A percentile compares a stretch with the other conserved stretches of the same genome.
phyloP scores from a whole-genome alignment of 2,888 invertebrate species.

The Asteroscopus sphinx region DNA sequence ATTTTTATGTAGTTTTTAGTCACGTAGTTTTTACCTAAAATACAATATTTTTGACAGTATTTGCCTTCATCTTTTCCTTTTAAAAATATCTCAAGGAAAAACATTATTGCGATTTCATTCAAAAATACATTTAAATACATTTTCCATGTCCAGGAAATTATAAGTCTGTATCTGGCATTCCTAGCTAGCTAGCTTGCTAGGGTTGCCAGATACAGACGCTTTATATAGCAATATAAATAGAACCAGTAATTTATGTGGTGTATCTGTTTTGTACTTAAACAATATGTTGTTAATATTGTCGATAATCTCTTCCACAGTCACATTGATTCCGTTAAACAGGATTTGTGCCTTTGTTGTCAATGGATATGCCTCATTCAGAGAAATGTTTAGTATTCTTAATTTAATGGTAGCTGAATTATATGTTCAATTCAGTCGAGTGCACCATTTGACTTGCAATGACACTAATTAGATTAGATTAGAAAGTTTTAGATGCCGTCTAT shows the following conservation, averaged over 20 bases:
- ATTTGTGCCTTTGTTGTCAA: not conserved
- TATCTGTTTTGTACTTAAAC: conserved; percentile 33
- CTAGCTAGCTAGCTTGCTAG: too few relatives aligned
- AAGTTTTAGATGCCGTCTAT: conserved; percentile 24
- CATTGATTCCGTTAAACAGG: conserved; percentile 2
- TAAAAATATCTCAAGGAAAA: too few relatives aligned
- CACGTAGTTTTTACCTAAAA: too few relatives aligned
- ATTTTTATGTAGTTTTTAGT: too few relatives aligned
- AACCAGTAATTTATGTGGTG: conserved; percentile 38
- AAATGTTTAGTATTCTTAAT: not conserved
- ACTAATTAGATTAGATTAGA: conserved; percentile 27
- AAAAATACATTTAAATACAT: too few relatives aligned
- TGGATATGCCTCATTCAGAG: conserved; percentile 1
- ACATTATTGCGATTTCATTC: too few relatives aligned
- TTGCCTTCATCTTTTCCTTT: too few relatives aligned
- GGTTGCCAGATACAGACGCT: too few relatives aligned
- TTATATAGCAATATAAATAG: conserved; percentile 44
- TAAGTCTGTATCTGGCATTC: too few relatives aligned
- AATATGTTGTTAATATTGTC: conserved; percentile 21
- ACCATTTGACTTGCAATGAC: conserved; percentile 21
- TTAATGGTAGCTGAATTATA: not conserved
- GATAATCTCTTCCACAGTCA: conserved; percentile 6
- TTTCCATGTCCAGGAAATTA: too few relatives aligned
- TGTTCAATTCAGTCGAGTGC: conserved; percentile 12
- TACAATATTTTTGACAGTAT: too few relatives aligned